Conservation (phyloP, 2,797 vertebrate genomes). For the Cheirogaleus major region DNA sequence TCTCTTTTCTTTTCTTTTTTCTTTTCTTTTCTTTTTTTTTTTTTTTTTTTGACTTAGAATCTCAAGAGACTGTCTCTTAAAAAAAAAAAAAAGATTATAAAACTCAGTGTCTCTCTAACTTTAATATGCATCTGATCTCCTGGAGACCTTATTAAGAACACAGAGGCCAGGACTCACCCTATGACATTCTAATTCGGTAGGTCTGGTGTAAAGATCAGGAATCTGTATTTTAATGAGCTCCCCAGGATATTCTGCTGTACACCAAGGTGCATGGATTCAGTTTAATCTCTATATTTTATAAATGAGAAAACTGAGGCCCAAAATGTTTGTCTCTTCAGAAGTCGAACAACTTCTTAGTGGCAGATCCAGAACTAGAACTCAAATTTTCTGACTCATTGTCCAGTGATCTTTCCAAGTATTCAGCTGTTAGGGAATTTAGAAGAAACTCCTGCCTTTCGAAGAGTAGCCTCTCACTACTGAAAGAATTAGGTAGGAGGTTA, state of each 20-base stretch:
- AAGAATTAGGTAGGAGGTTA: background rate
- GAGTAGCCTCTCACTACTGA: background rate
- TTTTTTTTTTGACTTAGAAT: background rate
- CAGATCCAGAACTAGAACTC: background rate
- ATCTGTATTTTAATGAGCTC: constrained; percentile 36
- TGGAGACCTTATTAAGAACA: background rate
- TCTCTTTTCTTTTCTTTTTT: no score
- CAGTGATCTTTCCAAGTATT: background rate
- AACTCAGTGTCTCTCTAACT: constrained; percentile 1
- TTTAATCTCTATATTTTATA: constrained; percentile 30
- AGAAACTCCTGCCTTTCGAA: background rate
- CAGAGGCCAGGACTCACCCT: background rate
- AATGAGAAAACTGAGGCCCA: constrained; percentile 4
- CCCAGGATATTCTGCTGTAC: background rate
- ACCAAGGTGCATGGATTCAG: background rate
- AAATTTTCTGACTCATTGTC: constrained; percentile 22
- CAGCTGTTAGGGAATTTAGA: background rate
- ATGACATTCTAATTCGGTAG: background rate
- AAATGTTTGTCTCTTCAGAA: constrained; percentile 30
- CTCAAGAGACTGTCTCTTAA: background rate
- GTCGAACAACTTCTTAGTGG: background rate
- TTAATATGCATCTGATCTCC: background rate
- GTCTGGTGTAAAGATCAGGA: background rate
- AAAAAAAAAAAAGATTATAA: background rate
- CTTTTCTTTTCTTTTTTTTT: no score